Evolutionary conservation across 2,888 invertebrate species (phyloP).

Genomic region (Dryobota labecula): DNA sequence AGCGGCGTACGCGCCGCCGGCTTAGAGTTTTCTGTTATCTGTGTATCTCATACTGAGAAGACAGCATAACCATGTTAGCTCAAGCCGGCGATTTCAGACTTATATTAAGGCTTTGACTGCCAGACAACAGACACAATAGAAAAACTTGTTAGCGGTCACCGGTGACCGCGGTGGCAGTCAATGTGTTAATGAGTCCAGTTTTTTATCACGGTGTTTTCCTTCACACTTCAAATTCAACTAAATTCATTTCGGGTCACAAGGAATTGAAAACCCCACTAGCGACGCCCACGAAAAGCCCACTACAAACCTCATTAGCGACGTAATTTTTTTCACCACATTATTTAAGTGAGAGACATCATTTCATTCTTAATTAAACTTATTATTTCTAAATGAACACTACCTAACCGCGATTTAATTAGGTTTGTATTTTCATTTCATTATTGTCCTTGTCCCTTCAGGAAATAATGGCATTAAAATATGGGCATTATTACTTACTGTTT

Average conservation of each 20-base stretch:
- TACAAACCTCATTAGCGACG: too few relatives aligned
- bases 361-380: conserved; percentile 9
- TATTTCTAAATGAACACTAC: conserved; percentile 12
- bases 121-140: too few relatives aligned
- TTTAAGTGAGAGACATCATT: conserved; percentile 4
- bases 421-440: conserved; percentile 17
- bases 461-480: conserved; percentile 30
- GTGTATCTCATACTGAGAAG: background rate
- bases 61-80: background rate
- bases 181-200: too few relatives aligned
- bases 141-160: too few relatives aligned
- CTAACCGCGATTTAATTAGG: background rate
- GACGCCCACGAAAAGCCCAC: too few relatives aligned
- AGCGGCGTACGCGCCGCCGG: too few relatives aligned
- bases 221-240: too few relatives aligned
- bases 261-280: too few relatives aligned
- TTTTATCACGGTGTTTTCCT: background rate
- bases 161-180: too few relatives aligned
- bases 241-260: too few relatives aligned
- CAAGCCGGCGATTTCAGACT: background rate
- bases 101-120: too few relatives aligned
- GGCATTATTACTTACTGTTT: conserved; percentile 16
- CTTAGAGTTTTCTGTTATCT: too few relatives aligned
- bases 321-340: background rate
- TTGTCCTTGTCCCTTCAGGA: conserved; percentile 53